Conservation (phyloP, 2,113 vertebrate species). For the Dendrocopos noguchii region DNA sequence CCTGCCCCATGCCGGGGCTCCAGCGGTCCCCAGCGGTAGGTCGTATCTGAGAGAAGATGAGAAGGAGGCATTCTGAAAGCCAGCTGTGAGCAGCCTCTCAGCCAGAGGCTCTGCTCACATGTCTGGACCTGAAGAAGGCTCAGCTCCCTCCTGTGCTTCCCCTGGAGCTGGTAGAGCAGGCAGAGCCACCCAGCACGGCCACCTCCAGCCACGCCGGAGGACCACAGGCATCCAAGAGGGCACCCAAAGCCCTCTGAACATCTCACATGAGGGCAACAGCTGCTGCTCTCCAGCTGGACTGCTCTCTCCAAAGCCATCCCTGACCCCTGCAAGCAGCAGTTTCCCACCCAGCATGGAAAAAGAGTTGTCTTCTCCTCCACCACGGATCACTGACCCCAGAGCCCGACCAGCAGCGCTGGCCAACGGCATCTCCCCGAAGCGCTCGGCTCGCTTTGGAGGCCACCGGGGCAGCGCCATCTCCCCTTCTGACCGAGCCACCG, state of each 20-base stretch:
- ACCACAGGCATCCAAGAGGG: fast-evolving
- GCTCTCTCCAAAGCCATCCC: neutral
- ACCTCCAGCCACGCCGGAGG: fast-evolving
- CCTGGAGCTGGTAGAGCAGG: neutral
- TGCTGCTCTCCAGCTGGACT: neutral
- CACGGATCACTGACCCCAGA: fast-evolving
- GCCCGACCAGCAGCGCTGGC: fast-evolving
- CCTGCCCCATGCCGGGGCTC: neutral
- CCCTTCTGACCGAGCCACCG: fast-evolving
- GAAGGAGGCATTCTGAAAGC: neutral
- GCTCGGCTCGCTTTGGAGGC: neutral
- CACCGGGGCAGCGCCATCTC: fast-evolving
- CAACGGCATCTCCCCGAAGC: neutral
- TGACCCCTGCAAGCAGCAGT: neutral
- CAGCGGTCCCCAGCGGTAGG: neutral
- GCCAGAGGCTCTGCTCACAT: neutral
- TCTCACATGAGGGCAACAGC: fast-evolving
- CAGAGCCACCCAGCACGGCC: neutral
- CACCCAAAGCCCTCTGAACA: neutral
- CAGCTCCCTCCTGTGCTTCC: neutral
- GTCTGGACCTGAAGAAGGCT: neutral
- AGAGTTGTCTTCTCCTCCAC: neutral
- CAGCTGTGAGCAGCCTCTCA: neutral
- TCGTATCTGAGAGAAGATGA: fast-evolving
- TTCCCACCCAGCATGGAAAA: neutral